These are phyloP conservation scores for Siniperca scherzeri DNA, from an alignment of 2,797 vertebrate species.

Conservation along the genomic window DNA sequence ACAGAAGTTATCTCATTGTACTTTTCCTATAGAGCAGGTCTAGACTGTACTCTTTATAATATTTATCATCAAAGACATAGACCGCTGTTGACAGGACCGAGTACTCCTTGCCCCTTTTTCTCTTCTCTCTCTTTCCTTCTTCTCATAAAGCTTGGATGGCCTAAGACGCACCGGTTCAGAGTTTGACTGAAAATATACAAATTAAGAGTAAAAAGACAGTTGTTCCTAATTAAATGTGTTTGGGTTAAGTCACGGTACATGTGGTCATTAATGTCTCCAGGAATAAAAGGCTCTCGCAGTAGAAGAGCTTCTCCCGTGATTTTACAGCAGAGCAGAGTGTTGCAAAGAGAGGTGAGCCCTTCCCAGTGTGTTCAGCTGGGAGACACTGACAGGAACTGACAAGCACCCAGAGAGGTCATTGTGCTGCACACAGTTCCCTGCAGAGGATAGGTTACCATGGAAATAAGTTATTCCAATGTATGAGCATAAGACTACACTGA, in stretches of 20 bases:
- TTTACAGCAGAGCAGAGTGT: slow-evolving; percentile 17
- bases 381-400: slow-evolving; percentile 76
- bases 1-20: no score
- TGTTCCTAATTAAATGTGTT: slow-evolving; percentile 42
- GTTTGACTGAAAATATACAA: neutral
- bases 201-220: slow-evolving; percentile 12
- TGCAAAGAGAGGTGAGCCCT: slow-evolving; percentile 52
- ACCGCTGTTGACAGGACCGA: slow-evolving; percentile 14
- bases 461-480: slow-evolving; percentile 56
- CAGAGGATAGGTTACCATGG: slow-evolving; percentile 75
- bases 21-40: no score
- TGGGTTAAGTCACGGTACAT: slow-evolving; percentile 13
- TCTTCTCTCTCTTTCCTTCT: no score
- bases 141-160: neutral
- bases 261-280: slow-evolving; percentile 37
- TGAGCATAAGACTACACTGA: slow-evolving; percentile 7
- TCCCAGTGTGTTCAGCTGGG: slow-evolving; percentile 54
- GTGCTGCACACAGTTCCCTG: slow-evolving; percentile 59
- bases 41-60: no score
- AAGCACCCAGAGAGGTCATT: slow-evolving; percentile 71
- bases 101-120: neutral
- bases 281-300: slow-evolving; percentile 10
- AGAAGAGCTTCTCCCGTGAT: slow-evolving; percentile 26
- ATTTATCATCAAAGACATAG: neutral
- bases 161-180: neutral